Base-by-base conservation (phyloP, 2,888 invertebrate genomes). In the Onchidella celtica region DNA sequence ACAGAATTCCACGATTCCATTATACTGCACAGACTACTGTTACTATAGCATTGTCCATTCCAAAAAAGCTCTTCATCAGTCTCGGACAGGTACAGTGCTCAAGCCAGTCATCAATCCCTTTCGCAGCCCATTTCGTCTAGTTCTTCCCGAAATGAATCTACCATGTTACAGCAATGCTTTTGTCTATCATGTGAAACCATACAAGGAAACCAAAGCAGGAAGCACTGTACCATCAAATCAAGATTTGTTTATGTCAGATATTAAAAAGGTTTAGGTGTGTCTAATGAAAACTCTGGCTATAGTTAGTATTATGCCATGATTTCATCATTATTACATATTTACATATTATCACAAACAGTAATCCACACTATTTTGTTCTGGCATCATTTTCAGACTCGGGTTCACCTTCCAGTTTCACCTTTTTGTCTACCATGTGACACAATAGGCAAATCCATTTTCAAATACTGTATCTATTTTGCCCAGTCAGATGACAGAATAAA, bases 1-100 rank as follows among this genome's bases (percentile, higher is more conserved):
- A 81, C 38, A 78, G 4, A 66, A 81, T n/a, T n/a, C n/a, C 11
- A 65, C 80, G 38, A 86, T 83, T 11, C 89, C 90, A 17, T 85
- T 89, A 4, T 91, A 89, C 73, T 91, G 92, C 82, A 92, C 92
- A 61, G 92, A 92, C 78, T 91, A 89, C 76, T 91, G 91, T 74
- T 88, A 88, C 68, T 88, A 89, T 78, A 91, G 90, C 72, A 87
- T 88, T 85, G 90, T 89, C n/a, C 86, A 87, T 77, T 83, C 89
- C 34, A 84, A 83, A 36, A 34, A 61, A 17, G 87, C 88, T 14
- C 75, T 91, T 24, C 79, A 86, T 66, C 84, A 78, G 0, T 61
- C 86, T 0, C 76, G 84, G 3, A n/a, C 86, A 11, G 89, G 88
- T 6, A 84, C 82, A 0, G 81, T 87, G 27, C 86, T 90, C 6